phyloP scores from a whole-genome alignment of 2,797 vertebrate species.

The Jordanella pulchra region DNA sequence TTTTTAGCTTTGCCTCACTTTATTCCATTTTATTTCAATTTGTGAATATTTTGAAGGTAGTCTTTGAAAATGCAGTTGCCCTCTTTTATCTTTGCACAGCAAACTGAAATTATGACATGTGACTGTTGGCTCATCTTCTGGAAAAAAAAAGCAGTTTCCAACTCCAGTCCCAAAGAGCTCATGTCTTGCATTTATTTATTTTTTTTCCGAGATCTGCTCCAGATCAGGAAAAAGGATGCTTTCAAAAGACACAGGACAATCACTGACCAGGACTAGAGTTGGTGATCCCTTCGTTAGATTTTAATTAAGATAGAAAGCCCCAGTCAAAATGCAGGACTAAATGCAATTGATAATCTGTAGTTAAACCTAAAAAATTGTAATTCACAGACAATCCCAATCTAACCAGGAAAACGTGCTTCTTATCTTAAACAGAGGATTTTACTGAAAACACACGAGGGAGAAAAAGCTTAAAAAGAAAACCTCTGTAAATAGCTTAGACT shows the following conservation, averaged over 20 bases:
- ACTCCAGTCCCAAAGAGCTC: no score
- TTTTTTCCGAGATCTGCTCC: no score
- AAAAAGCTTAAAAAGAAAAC: neutral
- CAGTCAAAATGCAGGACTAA: no score
- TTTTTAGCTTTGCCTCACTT: neutral
- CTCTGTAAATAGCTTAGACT: neutral
- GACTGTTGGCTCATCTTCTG: conserved; percentile 27
- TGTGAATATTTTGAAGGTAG: conserved; percentile 19
- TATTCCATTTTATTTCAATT: conserved; percentile 2
- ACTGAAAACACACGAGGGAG: neutral
- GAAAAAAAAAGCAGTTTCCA: no score
- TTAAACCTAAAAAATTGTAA: no score
- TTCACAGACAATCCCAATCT: no score
- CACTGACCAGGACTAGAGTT: no score
- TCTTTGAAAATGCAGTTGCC: conserved; percentile 9
- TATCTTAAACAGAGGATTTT: neutral
- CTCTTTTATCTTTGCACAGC: conserved; percentile 14
- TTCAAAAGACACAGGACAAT: neutral
- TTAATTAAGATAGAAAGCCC: no score
- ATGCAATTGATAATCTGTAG: no score
- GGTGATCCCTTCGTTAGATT: no score
- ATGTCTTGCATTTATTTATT: no score
- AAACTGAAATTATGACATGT: conserved; percentile 24
- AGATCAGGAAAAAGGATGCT: neutral
- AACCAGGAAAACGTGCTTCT: no score